A percentile compares a stretch with the other conserved stretches of the same genome.
phyloP scores from a whole-genome alignment of 2,113 vertebrate genomes.

The Vulpes vulpes region DNA sequence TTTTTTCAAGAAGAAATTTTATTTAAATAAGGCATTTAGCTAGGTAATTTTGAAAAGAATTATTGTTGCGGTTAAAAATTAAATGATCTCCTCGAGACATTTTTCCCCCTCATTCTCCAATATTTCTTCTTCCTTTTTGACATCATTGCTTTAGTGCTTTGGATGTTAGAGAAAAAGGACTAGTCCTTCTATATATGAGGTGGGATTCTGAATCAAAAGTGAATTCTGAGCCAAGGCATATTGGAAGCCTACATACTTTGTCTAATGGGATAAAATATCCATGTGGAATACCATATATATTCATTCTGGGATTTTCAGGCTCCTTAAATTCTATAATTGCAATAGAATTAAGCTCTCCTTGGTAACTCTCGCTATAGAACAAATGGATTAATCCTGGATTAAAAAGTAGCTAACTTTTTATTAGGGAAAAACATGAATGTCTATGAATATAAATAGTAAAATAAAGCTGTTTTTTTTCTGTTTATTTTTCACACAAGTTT shows the following conservation, averaged over 20 bases:
- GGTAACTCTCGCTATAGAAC: neutral
- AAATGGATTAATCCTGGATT: neutral
- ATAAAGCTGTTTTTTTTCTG: neutral
- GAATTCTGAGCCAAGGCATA: neutral
- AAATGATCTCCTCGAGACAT: neutral
- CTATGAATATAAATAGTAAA: neutral
- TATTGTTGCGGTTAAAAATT: neutral
- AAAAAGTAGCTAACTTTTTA: neutral
- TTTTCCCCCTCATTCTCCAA: neutral
- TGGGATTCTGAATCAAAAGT: neutral
- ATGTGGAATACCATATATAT: neutral
- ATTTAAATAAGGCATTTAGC: constrained; percentile 36
- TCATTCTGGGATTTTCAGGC: neutral
- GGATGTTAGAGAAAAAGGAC: neutral
- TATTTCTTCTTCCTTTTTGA: constrained; percentile 25
- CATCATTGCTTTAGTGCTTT: neutral
- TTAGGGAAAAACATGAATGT: neutral
- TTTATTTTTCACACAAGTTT: neutral
- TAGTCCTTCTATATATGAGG: neutral
- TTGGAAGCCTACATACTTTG: neutral
- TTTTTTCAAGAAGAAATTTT: neutral
- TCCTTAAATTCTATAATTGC: neutral
- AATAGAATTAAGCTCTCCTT: neutral
- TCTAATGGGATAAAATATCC: neutral
- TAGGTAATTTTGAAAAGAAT: constrained; percentile 40